Evolutionary conservation across 2,888 invertebrate genomes (phyloP), one percentile per base, ranked within the genome.

Genomic region (Chrysodeixis includens): DNA sequence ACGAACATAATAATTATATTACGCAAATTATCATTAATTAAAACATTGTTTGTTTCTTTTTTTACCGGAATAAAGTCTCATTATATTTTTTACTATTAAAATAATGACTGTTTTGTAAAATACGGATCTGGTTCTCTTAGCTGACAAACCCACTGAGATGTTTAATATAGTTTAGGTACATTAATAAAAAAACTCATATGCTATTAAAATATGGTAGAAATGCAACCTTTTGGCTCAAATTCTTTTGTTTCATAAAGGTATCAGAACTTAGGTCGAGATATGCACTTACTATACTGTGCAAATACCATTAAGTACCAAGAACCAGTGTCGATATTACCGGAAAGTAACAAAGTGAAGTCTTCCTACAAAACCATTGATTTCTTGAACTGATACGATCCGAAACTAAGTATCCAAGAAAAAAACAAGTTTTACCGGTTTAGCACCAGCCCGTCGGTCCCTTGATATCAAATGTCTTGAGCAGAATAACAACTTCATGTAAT

Each of bases 1-100:
- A 5, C 56, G 44, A 26, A 26, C 56, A 35, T 20, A 30, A 51
- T 26, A 22, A 68, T 7, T n/a, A 12, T 10, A 32, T 32, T 32
- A 32, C n/a, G n/a, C n/a, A n/a, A n/a, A n/a, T n/a, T n/a, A n/a
- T n/a, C n/a, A n/a, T n/a, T n/a, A n/a, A n/a, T n/a, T n/a, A n/a
- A n/a, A n/a, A n/a, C n/a, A n/a, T n/a, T n/a, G n/a, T n/a, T n/a
- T n/a, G n/a, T n/a, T n/a, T n/a, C n/a, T n/a, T n/a, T n/a, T n/a
- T n/a, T n/a, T n/a, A n/a, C n/a, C n/a, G n/a, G n/a, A n/a, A n/a
- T n/a, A n/a, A n/a, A n/a, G n/a, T n/a, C n/a, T n/a, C n/a, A n/a
- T n/a, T n/a, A n/a, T n/a, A n/a, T n/a, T n/a, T n/a, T n/a, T n/a
- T n/a, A n/a, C n/a, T n/a, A n/a, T n/a, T n/a, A n/a, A n/a, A n/a